Conservation (phyloP, 2,113 vertebrate genomes). For the Heloderma charlesbogerti region DNA sequence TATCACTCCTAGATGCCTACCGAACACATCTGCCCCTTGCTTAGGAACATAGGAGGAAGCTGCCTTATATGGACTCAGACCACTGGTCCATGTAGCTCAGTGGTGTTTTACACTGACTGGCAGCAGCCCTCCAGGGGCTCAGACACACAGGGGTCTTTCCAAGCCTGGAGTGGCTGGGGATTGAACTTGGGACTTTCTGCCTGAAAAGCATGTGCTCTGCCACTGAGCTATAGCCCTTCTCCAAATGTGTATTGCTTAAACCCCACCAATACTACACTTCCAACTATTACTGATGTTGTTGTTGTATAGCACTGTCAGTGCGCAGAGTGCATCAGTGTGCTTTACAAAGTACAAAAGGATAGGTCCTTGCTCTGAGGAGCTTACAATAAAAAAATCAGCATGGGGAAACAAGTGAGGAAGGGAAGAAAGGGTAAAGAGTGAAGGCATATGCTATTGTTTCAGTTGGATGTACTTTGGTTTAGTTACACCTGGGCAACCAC, state of each 20-base stretch:
- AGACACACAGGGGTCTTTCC: background rate
- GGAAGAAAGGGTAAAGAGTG: background rate
- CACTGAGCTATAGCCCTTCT: too few relatives aligned
- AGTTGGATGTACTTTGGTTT: background rate
- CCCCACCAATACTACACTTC: background rate
- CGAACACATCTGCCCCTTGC: background rate
- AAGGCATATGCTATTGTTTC: background rate
- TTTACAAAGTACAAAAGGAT: background rate
- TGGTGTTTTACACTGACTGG: background rate
- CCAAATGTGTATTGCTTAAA: too few relatives aligned
- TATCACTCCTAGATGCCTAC: background rate
- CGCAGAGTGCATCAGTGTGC: too few relatives aligned
- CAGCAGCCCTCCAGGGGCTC: background rate
- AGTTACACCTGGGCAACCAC: background rate
- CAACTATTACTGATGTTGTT: background rate
- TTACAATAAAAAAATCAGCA: background rate
- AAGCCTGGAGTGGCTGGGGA: too few relatives aligned
- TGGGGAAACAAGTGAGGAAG: background rate
- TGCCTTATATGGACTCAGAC: background rate
- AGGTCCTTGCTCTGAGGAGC: background rate
- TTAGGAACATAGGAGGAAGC: background rate
- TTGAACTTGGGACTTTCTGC: too few relatives aligned
- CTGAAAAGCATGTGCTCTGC: too few relatives aligned
- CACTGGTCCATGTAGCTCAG: background rate
- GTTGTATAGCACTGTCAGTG: background rate